Evolutionary conservation across 1,140 invertebrate species (phyloP).

Genomic region (Temnothorax nylanderi): DNA sequence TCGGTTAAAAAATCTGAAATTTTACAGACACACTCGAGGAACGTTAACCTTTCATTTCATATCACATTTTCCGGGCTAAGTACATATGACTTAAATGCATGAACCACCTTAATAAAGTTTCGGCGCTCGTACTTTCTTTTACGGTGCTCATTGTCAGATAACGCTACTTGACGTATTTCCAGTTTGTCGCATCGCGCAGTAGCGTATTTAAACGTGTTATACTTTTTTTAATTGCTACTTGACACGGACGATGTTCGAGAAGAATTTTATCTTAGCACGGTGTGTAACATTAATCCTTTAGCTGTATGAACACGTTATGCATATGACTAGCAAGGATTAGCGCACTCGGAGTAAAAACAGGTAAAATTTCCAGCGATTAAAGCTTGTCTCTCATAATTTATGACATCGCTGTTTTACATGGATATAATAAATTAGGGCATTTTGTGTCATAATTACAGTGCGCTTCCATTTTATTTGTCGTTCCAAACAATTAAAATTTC

Average conservation of each 20-base stretch:
- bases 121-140: background rate
- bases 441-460: background rate
- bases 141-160: no score
- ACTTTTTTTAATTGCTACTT: constrained; percentile 17
- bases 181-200: background rate
- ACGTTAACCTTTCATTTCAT: no score
- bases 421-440: background rate
- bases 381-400: background rate
- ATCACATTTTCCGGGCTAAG: no score
- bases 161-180: background rate
- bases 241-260: background rate
- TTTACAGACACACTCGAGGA: no score
- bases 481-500: background rate
- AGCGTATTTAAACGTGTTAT: background rate
- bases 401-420: background rate
- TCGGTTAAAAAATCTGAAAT: no score
- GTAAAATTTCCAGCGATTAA: background rate
- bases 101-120: constrained; percentile 37
- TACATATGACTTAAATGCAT: no score
- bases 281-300: background rate
- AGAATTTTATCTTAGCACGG: background rate
- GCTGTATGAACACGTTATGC: background rate
- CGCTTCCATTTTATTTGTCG: background rate
- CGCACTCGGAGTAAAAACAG: background rate
- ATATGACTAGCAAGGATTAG: background rate